Conservation (phyloP, 2,113 vertebrate species). For the Cyprinus carpio region DNA sequence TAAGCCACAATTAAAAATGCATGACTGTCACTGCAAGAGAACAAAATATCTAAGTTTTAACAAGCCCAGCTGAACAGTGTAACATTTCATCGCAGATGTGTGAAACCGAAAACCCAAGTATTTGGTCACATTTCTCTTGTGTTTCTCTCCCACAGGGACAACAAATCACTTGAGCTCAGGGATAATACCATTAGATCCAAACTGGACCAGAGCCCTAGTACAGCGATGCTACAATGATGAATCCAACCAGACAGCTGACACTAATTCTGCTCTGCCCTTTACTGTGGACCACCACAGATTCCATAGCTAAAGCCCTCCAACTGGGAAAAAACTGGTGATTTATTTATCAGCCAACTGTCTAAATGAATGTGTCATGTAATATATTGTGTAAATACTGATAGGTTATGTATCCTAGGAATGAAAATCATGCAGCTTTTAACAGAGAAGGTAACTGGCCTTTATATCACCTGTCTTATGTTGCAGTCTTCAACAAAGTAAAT, state of each 20-base stretch:
- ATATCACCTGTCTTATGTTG: background rate
- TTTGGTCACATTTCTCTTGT: background rate
- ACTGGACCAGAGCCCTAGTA: background rate
- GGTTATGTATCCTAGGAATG: background rate
- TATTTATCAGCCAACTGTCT: background rate
- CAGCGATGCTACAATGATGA: background rate
- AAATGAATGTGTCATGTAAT: background rate
- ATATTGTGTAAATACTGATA: background rate
- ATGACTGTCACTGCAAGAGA: background rate
- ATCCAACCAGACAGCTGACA: background rate
- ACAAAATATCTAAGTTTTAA: background rate
- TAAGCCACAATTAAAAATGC: background rate
- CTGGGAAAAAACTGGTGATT: background rate
- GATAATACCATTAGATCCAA: background rate
- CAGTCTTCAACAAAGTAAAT: background rate
- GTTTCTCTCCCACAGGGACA: background rate
- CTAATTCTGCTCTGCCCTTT: constrained; percentile 12
- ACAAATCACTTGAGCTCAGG: background rate
- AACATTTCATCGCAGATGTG: no score
- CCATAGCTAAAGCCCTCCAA: constrained; percentile 4
- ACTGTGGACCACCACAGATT: background rate
- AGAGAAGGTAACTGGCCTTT: background rate
- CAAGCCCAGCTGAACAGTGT: background rate
- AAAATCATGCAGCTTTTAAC: background rate
- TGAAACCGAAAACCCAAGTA: background rate